Evolutionary conservation across 2,113 vertebrate species (phyloP).

Genomic region (Alectura lathami): DNA sequence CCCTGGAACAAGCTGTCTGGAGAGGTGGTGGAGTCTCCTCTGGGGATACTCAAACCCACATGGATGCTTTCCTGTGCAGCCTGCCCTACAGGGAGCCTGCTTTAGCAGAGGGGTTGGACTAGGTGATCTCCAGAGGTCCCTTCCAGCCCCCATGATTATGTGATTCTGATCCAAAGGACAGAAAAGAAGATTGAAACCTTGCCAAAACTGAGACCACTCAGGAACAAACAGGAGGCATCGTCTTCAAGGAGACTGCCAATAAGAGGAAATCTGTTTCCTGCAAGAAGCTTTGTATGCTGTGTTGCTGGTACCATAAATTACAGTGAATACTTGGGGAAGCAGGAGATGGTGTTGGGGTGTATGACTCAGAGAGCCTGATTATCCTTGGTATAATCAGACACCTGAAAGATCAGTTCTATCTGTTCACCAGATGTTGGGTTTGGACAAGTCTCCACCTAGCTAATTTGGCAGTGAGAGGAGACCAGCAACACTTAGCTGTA

Average conservation of each 20-base stretch:
- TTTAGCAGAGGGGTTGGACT: too few species aligned
- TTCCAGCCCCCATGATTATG: too few species aligned
- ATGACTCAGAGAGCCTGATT: not conserved
- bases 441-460: not conserved
- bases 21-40: too few species aligned
- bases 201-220: not conserved
- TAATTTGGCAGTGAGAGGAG: not conserved
- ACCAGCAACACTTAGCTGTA: not conserved
- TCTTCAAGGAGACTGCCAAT: not conserved
- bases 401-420: not conserved
- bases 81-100: too few species aligned
- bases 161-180: not conserved
- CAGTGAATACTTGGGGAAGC: not conserved
- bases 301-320: not conserved
- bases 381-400: not conserved
- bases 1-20: too few species aligned
- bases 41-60: too few species aligned
- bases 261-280: not conserved
- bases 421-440: not conserved
- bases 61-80: too few species aligned
- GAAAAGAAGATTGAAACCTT: not conserved
- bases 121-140: too few species aligned
- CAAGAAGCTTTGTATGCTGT: not conserved
- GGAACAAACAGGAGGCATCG: not conserved
- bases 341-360: rapidly evolving